Conservation (phyloP, 1,140 invertebrate species). For the Anthonomus grandis region DNA sequence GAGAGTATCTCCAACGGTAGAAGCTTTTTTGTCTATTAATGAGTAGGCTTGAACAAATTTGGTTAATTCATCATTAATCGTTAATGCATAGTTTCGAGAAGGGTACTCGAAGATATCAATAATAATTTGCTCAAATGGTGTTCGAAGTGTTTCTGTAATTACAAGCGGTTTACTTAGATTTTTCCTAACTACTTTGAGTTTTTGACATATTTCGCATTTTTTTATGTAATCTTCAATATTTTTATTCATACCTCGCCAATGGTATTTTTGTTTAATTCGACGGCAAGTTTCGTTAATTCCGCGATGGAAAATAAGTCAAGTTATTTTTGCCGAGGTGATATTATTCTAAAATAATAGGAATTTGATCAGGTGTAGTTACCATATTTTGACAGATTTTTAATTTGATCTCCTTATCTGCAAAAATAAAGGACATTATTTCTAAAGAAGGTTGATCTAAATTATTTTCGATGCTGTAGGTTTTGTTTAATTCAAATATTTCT, state of each 20-base stretch:
- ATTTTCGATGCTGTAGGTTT: too few relatives aligned
- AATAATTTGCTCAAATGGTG: too few relatives aligned
- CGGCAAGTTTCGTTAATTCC: conserved; percentile 13
- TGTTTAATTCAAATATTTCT: too few relatives aligned
- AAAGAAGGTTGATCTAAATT: too few relatives aligned
- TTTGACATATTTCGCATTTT: too few relatives aligned
- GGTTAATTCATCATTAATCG: too few relatives aligned
- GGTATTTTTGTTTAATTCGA: conserved; percentile 18
- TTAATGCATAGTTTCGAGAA: conserved; percentile 3
- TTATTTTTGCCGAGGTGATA: conserved; percentile 8
- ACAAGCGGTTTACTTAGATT: too few relatives aligned
- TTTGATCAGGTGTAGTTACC: background rate
- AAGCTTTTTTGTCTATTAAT: background rate
- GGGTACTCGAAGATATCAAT: conserved; percentile 6
- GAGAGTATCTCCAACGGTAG: background rate
- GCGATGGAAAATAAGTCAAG: conserved; percentile 5
- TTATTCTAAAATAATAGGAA: conserved; percentile 14
- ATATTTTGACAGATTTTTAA: conserved; percentile 14
- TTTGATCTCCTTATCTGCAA: conserved; percentile 14
- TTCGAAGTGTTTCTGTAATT: too few relatives aligned
- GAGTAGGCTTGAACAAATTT: background rate
- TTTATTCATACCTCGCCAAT: conserved; percentile 10
- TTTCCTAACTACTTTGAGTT: too few relatives aligned
- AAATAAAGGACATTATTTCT: too few relatives aligned
- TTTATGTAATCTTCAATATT: conserved; percentile 6